A percentile compares a stretch with the other conserved stretches of the same genome.
phyloP scores from a whole-genome alignment of 2,888 invertebrate genomes.

The Chalcis sispes region DNA sequence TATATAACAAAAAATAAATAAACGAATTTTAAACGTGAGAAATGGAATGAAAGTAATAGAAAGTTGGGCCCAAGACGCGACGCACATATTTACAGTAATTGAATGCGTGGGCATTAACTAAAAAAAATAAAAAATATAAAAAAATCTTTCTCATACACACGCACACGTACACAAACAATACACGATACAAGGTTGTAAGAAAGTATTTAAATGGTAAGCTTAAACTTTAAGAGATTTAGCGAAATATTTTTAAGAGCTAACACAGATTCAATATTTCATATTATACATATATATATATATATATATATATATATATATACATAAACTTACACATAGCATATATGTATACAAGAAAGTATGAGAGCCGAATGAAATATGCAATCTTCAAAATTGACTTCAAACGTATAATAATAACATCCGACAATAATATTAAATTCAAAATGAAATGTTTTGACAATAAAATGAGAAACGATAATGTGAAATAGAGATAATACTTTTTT shows the following conservation, averaged over 20 bases:
- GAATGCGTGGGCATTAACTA: conserved; percentile 29
- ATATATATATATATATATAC: conserved; percentile 53
- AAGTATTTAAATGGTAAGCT: conserved; percentile 73
- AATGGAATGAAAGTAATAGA: conserved; percentile 31
- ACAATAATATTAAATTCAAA: conserved; percentile 59
- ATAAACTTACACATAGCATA: conserved; percentile 46
- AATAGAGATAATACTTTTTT: conserved; percentile 8
- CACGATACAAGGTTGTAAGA: conserved; percentile 75
- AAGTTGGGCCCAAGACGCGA: conserved; percentile 11
- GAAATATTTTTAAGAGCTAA: conserved; percentile 74
- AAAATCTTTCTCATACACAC: neutral
- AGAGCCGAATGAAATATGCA: conserved; percentile 16
- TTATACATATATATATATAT: conserved; percentile 61
- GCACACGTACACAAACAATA: conserved; percentile 56
- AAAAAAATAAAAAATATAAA: conserved; percentile 32
- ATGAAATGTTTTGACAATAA: conserved; percentile 57
- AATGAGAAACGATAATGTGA: conserved; percentile 13
- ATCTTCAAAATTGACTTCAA: conserved; percentile 54
- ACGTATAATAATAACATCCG: conserved; percentile 38
- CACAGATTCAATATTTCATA: conserved; percentile 74
- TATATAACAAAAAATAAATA: too few relatives aligned
- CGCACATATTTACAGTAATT: neutral
- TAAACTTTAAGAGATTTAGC: conserved; percentile 67
- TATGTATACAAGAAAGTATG: conserved; percentile 53
- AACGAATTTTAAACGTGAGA: too few relatives aligned